Evolutionary conservation across 2,113 vertebrate species (phyloP).

Genomic region (Micronycteris hirsuta): DNA sequence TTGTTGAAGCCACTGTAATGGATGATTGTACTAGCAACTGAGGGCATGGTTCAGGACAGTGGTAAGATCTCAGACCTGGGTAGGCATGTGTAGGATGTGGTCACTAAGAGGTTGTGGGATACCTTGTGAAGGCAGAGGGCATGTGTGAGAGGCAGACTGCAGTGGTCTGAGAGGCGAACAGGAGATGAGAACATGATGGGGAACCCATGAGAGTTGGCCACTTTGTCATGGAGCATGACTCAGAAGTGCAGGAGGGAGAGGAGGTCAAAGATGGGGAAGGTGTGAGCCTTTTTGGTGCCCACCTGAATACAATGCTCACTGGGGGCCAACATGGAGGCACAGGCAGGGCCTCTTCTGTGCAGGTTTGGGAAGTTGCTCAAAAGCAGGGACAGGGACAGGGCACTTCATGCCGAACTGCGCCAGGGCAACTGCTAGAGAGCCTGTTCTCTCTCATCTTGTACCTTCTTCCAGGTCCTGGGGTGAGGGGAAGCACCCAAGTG

Average conservation of each 20-base stretch:
- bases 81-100: background rate
- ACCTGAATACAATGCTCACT: fast-evolving
- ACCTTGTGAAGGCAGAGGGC: background rate
- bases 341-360: background rate
- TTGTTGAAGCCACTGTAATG: background rate
- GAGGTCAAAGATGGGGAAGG: background rate
- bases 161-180: background rate
- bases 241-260: background rate
- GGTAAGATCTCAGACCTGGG: background rate
- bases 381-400: fast-evolving
- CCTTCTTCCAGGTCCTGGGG: background rate
- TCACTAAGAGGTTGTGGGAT: background rate
- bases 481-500: background rate
- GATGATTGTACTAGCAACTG: background rate
- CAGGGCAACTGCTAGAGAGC: background rate
- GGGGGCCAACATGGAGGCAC: background rate
- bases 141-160: background rate
- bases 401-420: background rate
- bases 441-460: background rate
- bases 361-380: background rate
- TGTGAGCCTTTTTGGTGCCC: background rate
- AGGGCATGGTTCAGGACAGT: background rate
- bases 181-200: background rate
- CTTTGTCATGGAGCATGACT: background rate
- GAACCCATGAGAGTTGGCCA: background rate